These are phyloP conservation scores for Aramus guarauna DNA, from an alignment of 2,113 vertebrate genomes.

Conservation along the genomic window DNA sequence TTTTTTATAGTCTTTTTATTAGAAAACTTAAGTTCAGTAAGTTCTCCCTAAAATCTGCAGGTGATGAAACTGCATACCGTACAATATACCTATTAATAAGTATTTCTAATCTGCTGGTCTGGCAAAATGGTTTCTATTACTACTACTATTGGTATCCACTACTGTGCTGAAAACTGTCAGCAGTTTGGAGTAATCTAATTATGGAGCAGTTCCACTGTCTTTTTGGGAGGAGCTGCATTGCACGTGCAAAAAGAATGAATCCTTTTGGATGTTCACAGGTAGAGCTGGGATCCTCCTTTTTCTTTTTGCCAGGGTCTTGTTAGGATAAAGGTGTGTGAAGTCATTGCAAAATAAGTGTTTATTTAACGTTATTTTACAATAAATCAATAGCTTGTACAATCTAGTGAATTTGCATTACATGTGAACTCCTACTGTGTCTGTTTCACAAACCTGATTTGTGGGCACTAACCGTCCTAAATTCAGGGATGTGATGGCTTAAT, in stretches of 20 bases:
- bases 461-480: background rate
- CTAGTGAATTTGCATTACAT: background rate
- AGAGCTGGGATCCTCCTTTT: background rate
- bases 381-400: background rate
- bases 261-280: background rate
- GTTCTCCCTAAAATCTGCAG: background rate
- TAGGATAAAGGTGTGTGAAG: background rate
- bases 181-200: background rate
- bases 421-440: background rate
- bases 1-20: background rate
- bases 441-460: background rate
- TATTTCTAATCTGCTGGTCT: background rate
- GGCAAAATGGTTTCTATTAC: background rate
- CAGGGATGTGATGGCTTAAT: background rate
- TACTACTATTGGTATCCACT: background rate
- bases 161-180: background rate
- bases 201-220: background rate
- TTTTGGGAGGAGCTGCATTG: background rate
- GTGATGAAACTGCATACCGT: background rate
- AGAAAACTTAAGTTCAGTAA: background rate
- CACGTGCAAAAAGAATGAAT: background rate
- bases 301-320: background rate
- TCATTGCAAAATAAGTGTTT: background rate
- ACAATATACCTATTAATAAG: background rate
- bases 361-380: background rate